Evolutionary conservation across 2,113 vertebrate species (phyloP), one percentile per base, ranked within the genome.

Genomic region (Tichodroma muraria): DNA sequence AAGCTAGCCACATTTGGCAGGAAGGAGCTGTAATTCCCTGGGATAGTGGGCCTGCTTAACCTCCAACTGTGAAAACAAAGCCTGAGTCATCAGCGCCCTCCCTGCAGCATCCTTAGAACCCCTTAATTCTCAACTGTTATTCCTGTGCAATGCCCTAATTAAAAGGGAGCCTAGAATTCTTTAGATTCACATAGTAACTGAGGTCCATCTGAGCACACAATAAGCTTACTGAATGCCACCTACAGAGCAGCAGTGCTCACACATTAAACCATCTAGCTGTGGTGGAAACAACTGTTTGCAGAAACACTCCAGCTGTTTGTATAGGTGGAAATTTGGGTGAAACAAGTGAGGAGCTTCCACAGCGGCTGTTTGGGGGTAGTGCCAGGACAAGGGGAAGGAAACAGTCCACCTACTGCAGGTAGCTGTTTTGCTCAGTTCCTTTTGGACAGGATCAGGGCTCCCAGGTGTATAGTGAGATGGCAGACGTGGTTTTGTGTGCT

Each of bases 1-100:
- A 90, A 94, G 88, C 80, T 31, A 56, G 85, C 52, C 85, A 61
- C 53, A 2, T 79, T 92, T 84, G 72, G 90, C 93, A 95, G 93
- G 94, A 96, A 94, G 88, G 94, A 91, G 79, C 87, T 92, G 2
- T 76, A 85, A 96, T 91, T 89, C 93, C 75, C 77, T 83, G 69
- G 88, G 82, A 94, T 28, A 71, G 80, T 8, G 72, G 72, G 65
- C 60, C 90, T 95, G 85, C 92, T 95, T 88, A 89, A 90, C 83
- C 91, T 94, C 82, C 80, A 89, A 87, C 84, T 35, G 81, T 6
- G 42, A 47, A 91, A 93, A 93, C 81, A 94, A 95, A 95, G 85
- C 80, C 78, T 68, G 91, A 94, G 82, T 86, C 94, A 92, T 80
- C 72, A 92, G 87, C 0, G 0, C 68, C 70, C 40, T 95, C 81